These are phyloP conservation scores for Cantharis flavilabris DNA, from an alignment of 2,888 invertebrate species.

Conservation along the genomic window DNA sequence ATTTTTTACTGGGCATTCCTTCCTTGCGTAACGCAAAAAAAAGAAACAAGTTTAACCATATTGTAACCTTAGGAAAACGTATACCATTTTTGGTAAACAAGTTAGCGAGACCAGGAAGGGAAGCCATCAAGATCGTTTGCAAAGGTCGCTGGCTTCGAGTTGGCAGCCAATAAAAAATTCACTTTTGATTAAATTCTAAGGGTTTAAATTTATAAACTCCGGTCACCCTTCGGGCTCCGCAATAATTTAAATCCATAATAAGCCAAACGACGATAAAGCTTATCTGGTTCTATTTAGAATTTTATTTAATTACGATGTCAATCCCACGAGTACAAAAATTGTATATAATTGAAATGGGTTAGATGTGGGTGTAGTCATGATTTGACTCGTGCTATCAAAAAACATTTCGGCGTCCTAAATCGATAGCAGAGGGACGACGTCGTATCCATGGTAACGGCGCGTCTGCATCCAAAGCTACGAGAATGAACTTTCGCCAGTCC, in stretches of 20 bases:
- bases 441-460: slow-evolving; percentile 35
- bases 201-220: background rate
- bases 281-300: background rate
- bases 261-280: background rate
- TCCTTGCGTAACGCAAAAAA: too few species aligned
- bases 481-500: background rate
- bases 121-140: background rate
- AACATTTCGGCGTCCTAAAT: slow-evolving; percentile 24
- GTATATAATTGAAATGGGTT: background rate
- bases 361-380: background rate
- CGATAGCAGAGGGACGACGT: slow-evolving; percentile 36
- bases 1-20: background rate
- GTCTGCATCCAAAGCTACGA: slow-evolving; percentile 33
- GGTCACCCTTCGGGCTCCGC: background rate
- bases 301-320: background rate
- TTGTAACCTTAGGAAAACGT: slow-evolving; percentile 23
- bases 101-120: background rate
- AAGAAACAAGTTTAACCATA: slow-evolving; percentile 19
- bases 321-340: background rate
- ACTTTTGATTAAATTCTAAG: background rate
- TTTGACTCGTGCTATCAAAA: slow-evolving; percentile 8
- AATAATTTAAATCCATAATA: background rate
- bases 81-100: slow-evolving; percentile 24
- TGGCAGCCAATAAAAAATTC: background rate
- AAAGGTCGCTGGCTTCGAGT: background rate